phyloP scores from a whole-genome alignment of 2,888 invertebrate species.

The Stenotaenia linearis region DNA sequence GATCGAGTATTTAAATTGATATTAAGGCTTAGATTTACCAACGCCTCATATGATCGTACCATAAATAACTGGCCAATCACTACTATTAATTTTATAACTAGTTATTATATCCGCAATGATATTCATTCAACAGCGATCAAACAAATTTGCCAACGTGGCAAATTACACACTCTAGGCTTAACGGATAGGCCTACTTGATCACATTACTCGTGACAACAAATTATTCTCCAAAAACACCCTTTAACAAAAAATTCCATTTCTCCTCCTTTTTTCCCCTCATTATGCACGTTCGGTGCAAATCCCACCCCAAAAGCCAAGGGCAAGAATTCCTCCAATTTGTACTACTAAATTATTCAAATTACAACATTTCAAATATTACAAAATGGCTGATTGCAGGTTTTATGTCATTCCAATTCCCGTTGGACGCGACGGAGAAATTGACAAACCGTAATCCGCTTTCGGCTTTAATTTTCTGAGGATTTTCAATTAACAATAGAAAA shows the following conservation, averaged over 20 bases:
- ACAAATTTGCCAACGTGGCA: slow-evolving; percentile 19
- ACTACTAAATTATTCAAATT: not conserved
- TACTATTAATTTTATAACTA: slow-evolving; percentile 11
- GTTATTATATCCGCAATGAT: slow-evolving; percentile 15
- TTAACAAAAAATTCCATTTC: not conserved
- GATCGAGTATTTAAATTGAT: not conserved
- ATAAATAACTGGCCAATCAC: slow-evolving; percentile 14
- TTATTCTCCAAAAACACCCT: not conserved
- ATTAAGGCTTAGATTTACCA: not conserved
- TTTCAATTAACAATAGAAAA: too few species aligned
- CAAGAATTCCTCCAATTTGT: not conserved
- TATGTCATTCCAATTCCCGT: not conserved
- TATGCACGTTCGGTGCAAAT: too few species aligned
- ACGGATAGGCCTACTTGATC: slow-evolving; percentile 15
- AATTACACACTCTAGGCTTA: slow-evolving; percentile 14
- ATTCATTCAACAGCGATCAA: slow-evolving; percentile 11
- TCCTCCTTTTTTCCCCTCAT: not conserved
- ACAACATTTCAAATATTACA: not conserved
- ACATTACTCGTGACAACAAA: not conserved
- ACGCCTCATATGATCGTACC: not conserved
- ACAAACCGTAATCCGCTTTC: too few species aligned
- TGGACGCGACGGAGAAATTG: too few species aligned
- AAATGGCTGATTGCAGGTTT: not conserved
- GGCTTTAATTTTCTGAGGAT: too few species aligned
- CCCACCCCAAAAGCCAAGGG: too few species aligned